Base-by-base conservation (phyloP, 1,140 invertebrate genomes). In the Galendromus occidentalis region DNA sequence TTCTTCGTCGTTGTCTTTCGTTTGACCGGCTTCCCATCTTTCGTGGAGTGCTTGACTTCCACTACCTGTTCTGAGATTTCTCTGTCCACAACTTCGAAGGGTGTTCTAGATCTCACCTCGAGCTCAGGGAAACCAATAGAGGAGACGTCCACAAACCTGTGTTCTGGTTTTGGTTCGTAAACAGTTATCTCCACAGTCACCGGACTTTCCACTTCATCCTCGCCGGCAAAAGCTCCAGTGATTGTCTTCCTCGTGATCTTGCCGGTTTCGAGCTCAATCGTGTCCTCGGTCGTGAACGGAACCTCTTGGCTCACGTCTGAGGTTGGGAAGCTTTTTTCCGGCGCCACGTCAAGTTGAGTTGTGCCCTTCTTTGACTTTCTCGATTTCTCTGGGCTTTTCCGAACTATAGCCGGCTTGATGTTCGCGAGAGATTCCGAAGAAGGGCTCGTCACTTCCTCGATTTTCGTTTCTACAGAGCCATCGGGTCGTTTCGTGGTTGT, bases 71-170 rank as follows among this genome's bases (percentile, higher is more conserved):
- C 33, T 4, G 33, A 20, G 25, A 14, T 17, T 6, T 14, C 51
- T 20, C 17, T 33, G 12, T 59, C 14, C 12, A 59, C n/a, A 18
- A 59, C 51, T 25, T 59, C 33, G 51, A 59, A 20, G 5, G 51
- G 51, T 4, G 25, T 2, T 14, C 25, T 59, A 6, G 25, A 33
- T 2, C 25, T 25, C 51, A 59, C 17, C 22, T 59, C 51, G 17
- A 59, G 51, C 33, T 59, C 51, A 25, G 51, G 51, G 12, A 59
- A 59, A 59, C 51, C 51, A 22, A 59, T 33, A 33, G 51, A 59
- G 25, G 51, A 17, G 6, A 59, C 51, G 33, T 14, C 17, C 25
- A 59, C 33, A 9, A 5, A 4, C 25, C 25, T 25, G 25, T 25
- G 33, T 17, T 59, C 51, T 2, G 51, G 51, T 59, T 59, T 59